These are phyloP conservation scores for Volucella zonaria DNA, from an alignment of 2,888 invertebrate species.

Conservation along the genomic window DNA sequence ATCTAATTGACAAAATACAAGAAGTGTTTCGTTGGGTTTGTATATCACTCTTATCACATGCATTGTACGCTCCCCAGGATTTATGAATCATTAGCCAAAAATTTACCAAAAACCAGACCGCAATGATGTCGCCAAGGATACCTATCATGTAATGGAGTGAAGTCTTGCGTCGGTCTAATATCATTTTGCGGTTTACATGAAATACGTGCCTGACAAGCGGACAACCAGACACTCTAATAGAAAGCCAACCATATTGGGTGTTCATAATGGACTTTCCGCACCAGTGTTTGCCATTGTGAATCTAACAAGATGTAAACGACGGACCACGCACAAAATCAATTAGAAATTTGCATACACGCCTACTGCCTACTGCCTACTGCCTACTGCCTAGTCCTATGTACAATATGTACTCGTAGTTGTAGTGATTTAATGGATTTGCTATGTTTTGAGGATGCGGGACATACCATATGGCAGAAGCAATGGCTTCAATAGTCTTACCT, in stretches of 20 bases:
- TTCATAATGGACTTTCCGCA: constrained; percentile 57
- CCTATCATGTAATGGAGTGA: constrained; percentile 60
- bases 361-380: too few species aligned
- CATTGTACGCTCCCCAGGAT: too few species aligned
- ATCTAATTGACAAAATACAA: constrained; percentile 39
- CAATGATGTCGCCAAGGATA: constrained; percentile 61
- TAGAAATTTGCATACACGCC: constrained; percentile 61
- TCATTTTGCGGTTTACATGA: constrained; percentile 59
- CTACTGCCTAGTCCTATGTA: too few species aligned
- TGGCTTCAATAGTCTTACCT: constrained; percentile 33
- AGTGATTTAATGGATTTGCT: constrained; percentile 70
- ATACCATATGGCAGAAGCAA: background rate
- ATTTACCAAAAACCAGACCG: constrained; percentile 47
- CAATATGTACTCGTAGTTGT: background rate
- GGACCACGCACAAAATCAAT: constrained; percentile 67
- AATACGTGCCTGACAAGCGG: constrained; percentile 10
- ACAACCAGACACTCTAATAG: constrained; percentile 14
- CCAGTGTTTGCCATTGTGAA: constrained; percentile 55
- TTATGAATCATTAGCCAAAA: background rate
- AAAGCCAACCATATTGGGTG: constrained; percentile 19
- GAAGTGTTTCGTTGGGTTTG: background rate
- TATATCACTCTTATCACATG: too few species aligned
- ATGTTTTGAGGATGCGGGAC: constrained; percentile 48
- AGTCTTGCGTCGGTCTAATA: constrained; percentile 50
- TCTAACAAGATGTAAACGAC: constrained; percentile 66